phyloP scores from a whole-genome alignment of 2,888 invertebrate species.

The Amiota communis region DNA sequence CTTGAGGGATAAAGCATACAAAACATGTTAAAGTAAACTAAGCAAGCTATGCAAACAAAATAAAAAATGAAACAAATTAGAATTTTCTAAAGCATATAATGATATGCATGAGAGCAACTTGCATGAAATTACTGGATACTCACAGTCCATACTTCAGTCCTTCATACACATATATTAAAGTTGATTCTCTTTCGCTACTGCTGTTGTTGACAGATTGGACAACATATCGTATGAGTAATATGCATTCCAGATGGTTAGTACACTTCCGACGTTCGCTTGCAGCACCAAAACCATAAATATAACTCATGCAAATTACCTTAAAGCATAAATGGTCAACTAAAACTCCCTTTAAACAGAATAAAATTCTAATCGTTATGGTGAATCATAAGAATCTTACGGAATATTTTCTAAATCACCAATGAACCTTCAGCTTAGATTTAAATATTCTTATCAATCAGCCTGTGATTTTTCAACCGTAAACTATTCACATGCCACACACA shows the following conservation, averaged over 20 bases:
- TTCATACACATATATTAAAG: neutral
- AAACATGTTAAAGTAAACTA: neutral
- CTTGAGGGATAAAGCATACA: conserved; percentile 16
- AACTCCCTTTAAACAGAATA: neutral
- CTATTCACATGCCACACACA: too few relatives aligned
- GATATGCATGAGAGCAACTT: conserved; percentile 17
- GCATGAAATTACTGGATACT: neutral
- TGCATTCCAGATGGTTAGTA: neutral
- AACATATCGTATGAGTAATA: conserved; percentile 17
- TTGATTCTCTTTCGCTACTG: neutral
- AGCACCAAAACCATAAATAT: neutral
- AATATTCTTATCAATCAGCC: too few relatives aligned
- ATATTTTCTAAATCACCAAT: too few relatives aligned
- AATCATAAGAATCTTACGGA: too few relatives aligned
- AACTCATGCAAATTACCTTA: conserved; percentile 19
- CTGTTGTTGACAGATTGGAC: conserved; percentile 30
- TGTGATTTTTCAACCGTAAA: too few relatives aligned
- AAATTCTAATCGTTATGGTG: too few relatives aligned
- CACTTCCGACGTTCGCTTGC: neutral
- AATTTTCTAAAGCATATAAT: conserved; percentile 21
- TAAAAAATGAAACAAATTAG: neutral
- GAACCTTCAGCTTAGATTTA: too few relatives aligned
- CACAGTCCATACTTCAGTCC: neutral
- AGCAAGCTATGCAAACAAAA: neutral
- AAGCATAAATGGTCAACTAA: neutral